A percentile compares a stretch with the other conserved stretches of the same genome.
These are phyloP conservation scores for Agonopterix subpropinquella DNA, from an alignment of 2,888 invertebrate species.

Conservation along the genomic window DNA sequence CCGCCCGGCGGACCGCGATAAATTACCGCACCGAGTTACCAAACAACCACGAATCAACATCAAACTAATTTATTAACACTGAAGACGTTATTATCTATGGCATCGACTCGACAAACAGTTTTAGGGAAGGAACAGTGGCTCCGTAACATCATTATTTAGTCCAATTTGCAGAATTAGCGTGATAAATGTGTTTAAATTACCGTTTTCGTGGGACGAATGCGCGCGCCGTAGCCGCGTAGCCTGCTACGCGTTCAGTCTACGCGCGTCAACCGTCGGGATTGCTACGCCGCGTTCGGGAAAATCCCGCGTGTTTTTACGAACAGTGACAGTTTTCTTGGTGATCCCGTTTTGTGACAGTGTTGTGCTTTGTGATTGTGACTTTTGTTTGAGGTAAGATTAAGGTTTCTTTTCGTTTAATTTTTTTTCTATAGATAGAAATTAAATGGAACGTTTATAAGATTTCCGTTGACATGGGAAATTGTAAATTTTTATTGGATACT, in stretches of 20 bases:
- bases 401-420: too few relatives aligned
- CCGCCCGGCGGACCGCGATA: slow-evolving; percentile 18
- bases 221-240: slow-evolving; percentile 58
- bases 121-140: slow-evolving; percentile 40
- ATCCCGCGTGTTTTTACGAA: slow-evolving; percentile 14
- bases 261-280: slow-evolving; percentile 27
- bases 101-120: slow-evolving; percentile 47
- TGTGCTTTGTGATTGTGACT: slow-evolving; percentile 17
- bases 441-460: too few relatives aligned
- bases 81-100: slow-evolving; percentile 46
- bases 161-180: slow-evolving; percentile 69
- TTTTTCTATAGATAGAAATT: too few relatives aligned
- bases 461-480: too few relatives aligned
- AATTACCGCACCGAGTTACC: slow-evolving; percentile 13
- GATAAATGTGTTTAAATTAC: slow-evolving; percentile 71
- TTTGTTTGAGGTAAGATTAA: slow-evolving; percentile 16
- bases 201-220: slow-evolving; percentile 57
- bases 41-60: slow-evolving; percentile 36
- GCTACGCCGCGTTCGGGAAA: slow-evolving; percentile 22
- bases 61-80: slow-evolving; percentile 52
- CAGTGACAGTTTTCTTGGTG: slow-evolving; percentile 24
- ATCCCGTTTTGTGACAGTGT: slow-evolving; percentile 25
- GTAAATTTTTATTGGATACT: too few relatives aligned
- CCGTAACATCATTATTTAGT: slow-evolving; percentile 66
- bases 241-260: slow-evolving; percentile 44